phyloP scores from a whole-genome alignment of 1,140 invertebrate species.

The Cylas formicarius region DNA sequence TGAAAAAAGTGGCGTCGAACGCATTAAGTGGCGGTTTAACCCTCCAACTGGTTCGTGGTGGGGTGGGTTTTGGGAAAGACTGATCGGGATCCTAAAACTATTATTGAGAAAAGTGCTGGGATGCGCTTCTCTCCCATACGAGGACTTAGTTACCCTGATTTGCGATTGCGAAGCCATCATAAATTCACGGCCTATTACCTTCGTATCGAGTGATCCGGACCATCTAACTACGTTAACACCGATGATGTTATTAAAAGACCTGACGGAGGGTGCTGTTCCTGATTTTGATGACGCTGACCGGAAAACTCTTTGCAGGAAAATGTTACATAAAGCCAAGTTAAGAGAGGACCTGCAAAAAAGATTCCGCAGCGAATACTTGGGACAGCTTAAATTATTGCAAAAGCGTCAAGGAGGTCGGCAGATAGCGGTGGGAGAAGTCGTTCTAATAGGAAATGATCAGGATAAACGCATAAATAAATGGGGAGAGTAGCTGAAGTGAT shows the following conservation, averaged over 20 bases:
- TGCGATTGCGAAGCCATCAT: conserved; percentile 33
- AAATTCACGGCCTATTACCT: conserved; percentile 36
- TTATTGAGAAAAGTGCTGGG: conserved; percentile 4
- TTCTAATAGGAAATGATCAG: conserved; percentile 15
- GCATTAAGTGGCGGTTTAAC: conserved; percentile 34
- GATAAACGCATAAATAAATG: no score
- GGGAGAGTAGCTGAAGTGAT: conserved; percentile 8
- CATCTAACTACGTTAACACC: no score
- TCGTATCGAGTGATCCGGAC: neutral
- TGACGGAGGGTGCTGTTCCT: conserved; percentile 11
- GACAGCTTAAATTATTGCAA: conserved; percentile 5
- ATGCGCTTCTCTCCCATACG: conserved; percentile 21
- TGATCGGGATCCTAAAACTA: conserved; percentile 27
- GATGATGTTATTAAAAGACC: conserved; percentile 20
- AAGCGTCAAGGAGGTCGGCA: neutral
- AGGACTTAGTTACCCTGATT: conserved; percentile 35
- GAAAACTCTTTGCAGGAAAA: conserved; percentile 3
- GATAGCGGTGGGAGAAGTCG: conserved; percentile 5
- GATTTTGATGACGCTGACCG: conserved; percentile 17
- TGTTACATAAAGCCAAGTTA: conserved; percentile 1
- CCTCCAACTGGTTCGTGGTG: conserved; percentile 41
- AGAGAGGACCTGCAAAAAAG: conserved; percentile 5
- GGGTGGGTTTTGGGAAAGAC: conserved; percentile 41
- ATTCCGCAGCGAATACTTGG: conserved; percentile 18
- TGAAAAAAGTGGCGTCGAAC: neutral